phyloP scores from a whole-genome alignment of 2,113 vertebrate genomes.

The Pangasianodon gigas region DNA sequence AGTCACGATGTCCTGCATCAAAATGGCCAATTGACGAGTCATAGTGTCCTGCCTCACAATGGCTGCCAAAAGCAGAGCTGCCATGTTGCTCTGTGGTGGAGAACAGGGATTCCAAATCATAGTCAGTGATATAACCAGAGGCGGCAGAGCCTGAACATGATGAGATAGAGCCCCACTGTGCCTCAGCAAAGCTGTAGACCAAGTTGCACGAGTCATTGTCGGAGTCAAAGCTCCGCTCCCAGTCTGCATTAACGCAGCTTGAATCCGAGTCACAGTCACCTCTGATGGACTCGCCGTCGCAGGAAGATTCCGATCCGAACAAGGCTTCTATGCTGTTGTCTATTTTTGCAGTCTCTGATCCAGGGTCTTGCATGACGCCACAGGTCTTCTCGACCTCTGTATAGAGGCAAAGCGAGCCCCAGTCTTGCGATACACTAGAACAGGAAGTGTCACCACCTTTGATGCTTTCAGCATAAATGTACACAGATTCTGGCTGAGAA shows the following conservation, averaged over 20 bases:
- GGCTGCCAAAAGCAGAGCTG: background rate
- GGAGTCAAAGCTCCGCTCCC: slow-evolving; percentile 47
- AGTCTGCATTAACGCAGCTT: slow-evolving; percentile 3
- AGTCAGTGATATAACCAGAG: slow-evolving; percentile 25
- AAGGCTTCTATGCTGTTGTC: slow-evolving; percentile 16
- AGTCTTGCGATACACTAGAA: background rate
- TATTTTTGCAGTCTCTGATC: background rate
- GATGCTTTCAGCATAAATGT: slow-evolving; percentile 53
- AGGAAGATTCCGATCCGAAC: slow-evolving; percentile 15
- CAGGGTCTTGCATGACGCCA: background rate
- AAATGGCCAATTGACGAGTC: background rate
- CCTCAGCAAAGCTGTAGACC: background rate
- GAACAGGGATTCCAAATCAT: slow-evolving; percentile 25
- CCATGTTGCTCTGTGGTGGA: slow-evolving; percentile 14
- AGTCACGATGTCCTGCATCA: background rate
- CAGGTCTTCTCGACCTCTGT: background rate
- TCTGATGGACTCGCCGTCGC: slow-evolving; percentile 49
- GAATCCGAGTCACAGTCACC: slow-evolving; percentile 54
- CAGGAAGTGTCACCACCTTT: slow-evolving; percentile 21
- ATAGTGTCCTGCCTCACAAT: too few relatives aligned
- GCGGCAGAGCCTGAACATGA: slow-evolving; percentile 21
- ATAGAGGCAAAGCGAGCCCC: background rate
- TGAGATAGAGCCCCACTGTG: slow-evolving; percentile 30
- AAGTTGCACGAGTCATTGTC: background rate
- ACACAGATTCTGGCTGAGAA: slow-evolving; percentile 11